Evolutionary conservation across 2,797 vertebrate genomes (phyloP).

Genomic region (Anas georgica): DNA sequence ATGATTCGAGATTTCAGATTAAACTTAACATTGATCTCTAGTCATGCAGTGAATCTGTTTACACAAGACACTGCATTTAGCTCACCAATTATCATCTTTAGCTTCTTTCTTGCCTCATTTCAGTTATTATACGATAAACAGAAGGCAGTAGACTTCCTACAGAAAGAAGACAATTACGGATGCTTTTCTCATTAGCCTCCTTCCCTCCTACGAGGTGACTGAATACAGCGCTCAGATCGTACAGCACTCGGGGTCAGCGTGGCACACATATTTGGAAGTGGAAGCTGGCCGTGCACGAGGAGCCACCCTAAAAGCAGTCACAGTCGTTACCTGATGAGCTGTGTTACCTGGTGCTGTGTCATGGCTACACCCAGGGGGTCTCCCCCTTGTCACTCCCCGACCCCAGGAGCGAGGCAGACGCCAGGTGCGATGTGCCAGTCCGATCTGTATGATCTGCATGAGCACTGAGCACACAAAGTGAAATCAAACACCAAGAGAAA

Average conservation of each 20-base stretch:
- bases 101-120: neutral
- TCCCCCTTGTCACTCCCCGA: too few relatives aligned
- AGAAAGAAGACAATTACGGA: neutral
- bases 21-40: neutral
- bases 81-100: neutral
- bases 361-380: neutral
- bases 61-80: neutral
- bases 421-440: neutral
- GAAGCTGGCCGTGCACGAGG: neutral
- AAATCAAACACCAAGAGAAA: constrained; percentile 18
- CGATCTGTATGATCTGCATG: neutral
- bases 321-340: neutral
- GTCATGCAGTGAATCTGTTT: neutral
- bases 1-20: neutral
- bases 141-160: neutral
- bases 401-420: neutral
- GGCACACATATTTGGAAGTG: neutral
- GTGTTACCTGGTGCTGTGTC: neutral
- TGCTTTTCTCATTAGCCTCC: neutral
- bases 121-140: neutral
- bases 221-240: neutral
- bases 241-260: neutral
- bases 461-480: constrained; percentile 15
- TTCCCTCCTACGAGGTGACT: neutral
- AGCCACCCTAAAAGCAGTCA: neutral